Evolutionary conservation across 2,888 invertebrate species (phyloP), one percentile per base, ranked within the genome.

Genomic region (Cataglyphis livida): DNA sequence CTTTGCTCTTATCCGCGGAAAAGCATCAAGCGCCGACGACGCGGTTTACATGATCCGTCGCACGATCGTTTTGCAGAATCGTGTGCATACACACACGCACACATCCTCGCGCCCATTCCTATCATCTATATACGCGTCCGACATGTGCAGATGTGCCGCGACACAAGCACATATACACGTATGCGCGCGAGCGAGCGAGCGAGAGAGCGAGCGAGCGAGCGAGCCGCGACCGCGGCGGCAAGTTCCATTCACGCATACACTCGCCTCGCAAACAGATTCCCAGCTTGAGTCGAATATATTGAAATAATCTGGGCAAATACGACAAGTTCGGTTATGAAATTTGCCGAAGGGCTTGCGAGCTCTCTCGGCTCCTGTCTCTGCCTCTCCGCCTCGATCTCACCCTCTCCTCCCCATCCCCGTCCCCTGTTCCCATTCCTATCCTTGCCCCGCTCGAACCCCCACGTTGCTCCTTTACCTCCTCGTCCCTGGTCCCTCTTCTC

Each of bases 301-400:
- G 94, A 94, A 94, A 94, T 94, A 94, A 94, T 94, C 94, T 94
- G 94, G 91, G 94, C 94, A 94, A 94, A 94, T 94, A 94, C 94
- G 94, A 94, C 94, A 94, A 94, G 94, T 94, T 94, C 94, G 94
- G 94, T 94, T 94, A 94, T 94, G 94, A 94, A 94, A 94, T 94
- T 94, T 94, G 94, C 94, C 94, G 93, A 94, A 94, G 94, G 94
- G 94, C 94, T 94, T 94, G 94, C 91, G 94, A 92, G 92, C 91
- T 92, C 92, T 90, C 91, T 91, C 90, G 90, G 85, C 90, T 91
- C 88, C 85, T 89, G 90, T 89, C 88, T 88, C 87, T 78, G 75
- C 84, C 84, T 86, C 88, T 81, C 87, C 82, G 84, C 70, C 84
- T 78, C 82, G 82, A 25, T 66, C 75, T 64, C 76, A 57, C 57